Percentiles rank a stretch among this genome's conserved stretches.
Conservation (phyloP, 2,113 vertebrate genomes). For the Vulpes ferrilata region DNA sequence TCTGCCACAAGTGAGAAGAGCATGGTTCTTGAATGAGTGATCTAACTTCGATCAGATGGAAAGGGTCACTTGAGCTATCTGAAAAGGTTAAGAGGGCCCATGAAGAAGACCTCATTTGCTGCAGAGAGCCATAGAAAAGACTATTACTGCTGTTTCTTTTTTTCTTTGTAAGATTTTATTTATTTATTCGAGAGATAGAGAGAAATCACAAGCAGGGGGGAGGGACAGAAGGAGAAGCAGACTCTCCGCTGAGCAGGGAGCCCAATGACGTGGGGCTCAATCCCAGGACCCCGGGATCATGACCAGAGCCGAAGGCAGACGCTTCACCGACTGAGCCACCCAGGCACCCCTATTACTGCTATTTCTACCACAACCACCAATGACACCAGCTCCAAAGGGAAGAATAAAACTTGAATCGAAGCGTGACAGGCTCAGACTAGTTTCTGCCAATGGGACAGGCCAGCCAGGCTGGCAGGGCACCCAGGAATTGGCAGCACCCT, state of each 20-base stretch:
- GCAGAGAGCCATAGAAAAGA: background rate
- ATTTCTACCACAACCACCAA: background rate
- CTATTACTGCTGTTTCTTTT: background rate
- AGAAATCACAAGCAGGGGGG: too few species aligned
- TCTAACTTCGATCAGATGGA: background rate
- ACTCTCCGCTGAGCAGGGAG: too few species aligned
- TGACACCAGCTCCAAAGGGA: background rate
- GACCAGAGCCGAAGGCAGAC: too few species aligned
- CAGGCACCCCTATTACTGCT: background rate
- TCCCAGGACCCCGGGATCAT: too few species aligned
- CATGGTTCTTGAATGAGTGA: background rate
- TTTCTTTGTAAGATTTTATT: too few species aligned
- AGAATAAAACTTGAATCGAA: background rate
- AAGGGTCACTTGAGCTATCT: background rate
- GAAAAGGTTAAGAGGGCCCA: background rate
- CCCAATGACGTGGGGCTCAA: too few species aligned
- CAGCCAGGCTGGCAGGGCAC: background rate
- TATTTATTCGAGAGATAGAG: too few species aligned
- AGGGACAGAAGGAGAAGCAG: too few species aligned
- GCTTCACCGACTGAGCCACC: too few species aligned
- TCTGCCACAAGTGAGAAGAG: background rate
- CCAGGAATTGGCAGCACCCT: background rate
- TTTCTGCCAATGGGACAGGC: background rate
- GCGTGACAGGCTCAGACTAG: background rate
- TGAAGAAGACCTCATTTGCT: background rate